phyloP scores from a whole-genome alignment of 2,888 invertebrate genomes.

The Icerya purchasi region DNA sequence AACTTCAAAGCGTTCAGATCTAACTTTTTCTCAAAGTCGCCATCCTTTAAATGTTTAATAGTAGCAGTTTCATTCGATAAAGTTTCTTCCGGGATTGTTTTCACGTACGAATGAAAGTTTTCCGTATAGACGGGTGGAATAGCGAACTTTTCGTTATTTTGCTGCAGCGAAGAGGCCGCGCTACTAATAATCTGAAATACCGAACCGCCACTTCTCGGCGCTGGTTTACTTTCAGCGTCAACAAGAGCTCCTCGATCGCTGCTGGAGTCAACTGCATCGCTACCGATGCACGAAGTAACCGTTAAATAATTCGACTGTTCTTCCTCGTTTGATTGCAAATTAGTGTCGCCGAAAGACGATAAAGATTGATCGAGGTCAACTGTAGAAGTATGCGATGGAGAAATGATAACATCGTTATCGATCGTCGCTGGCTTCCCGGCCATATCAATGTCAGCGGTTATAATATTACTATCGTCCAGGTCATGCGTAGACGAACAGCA shows the following conservation, averaged over 20 bases:
- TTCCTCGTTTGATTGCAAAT: background rate
- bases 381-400: too few relatives aligned
- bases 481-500: background rate
- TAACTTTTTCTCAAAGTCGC: background rate
- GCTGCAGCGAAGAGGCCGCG: too few relatives aligned
- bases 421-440: too few relatives aligned
- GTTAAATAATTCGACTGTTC: background rate
- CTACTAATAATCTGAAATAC: too few relatives aligned
- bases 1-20: background rate
- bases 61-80: background rate
- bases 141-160: too few relatives aligned
- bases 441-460: too few relatives aligned
- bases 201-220: too few relatives aligned
- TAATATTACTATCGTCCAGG: background rate
- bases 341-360: background rate
- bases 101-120: constrained; percentile 11
- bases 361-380: too few relatives aligned
- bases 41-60: background rate
- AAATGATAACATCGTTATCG: too few relatives aligned
- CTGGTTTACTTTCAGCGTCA: too few relatives aligned
- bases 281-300: background rate
- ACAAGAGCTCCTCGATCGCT: too few relatives aligned
- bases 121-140: constrained; percentile 1
- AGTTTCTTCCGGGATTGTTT: background rate
- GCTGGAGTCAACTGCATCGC: background rate